phyloP scores from a whole-genome alignment of 2,113 vertebrate genomes.

The Neolamprologus brichardi region DNA sequence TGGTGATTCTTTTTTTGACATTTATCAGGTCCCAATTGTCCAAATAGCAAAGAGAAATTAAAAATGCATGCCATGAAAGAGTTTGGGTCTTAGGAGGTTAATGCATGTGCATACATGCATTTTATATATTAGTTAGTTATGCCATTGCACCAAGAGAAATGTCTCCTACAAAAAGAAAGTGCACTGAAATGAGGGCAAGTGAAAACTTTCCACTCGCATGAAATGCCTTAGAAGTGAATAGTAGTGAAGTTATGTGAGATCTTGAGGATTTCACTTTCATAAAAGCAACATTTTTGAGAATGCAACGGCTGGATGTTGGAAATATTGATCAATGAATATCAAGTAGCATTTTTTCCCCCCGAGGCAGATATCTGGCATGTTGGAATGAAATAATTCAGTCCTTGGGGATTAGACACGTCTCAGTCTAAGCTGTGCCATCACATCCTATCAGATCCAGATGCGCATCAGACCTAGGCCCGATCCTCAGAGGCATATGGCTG shows the following conservation, averaged over 20 bases:
- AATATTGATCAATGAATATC: slow-evolving; percentile 58
- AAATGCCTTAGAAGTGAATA: slow-evolving; percentile 17
- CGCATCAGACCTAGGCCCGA: slow-evolving; percentile 37
- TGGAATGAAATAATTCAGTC: slow-evolving; percentile 62
- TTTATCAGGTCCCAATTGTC: background rate
- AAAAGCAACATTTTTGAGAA: slow-evolving; percentile 29
- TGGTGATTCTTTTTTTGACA: background rate
- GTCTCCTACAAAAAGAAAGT: background rate
- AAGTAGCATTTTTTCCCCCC: slow-evolving; percentile 25
- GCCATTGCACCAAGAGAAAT: background rate
- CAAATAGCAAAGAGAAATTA: background rate
- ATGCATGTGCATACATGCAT: background rate
- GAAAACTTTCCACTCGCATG: slow-evolving; percentile 4
- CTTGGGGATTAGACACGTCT: slow-evolving; percentile 63
- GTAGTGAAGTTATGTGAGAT: slow-evolving; percentile 7
- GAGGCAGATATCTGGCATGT: slow-evolving; percentile 56
- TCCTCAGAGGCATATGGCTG: slow-evolving; percentile 34
- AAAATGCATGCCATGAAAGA: background rate
- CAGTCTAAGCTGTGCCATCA: slow-evolving; percentile 60
- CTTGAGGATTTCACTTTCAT: slow-evolving; percentile 37
- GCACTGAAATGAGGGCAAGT: background rate
- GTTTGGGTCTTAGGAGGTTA: background rate
- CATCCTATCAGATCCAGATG: slow-evolving; percentile 66
- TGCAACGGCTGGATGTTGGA: slow-evolving; percentile 21
- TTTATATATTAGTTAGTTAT: background rate